Evolutionary conservation across 2,888 invertebrate genomes (phyloP).

Genomic region (Caenorhabditis imperialis): DNA sequence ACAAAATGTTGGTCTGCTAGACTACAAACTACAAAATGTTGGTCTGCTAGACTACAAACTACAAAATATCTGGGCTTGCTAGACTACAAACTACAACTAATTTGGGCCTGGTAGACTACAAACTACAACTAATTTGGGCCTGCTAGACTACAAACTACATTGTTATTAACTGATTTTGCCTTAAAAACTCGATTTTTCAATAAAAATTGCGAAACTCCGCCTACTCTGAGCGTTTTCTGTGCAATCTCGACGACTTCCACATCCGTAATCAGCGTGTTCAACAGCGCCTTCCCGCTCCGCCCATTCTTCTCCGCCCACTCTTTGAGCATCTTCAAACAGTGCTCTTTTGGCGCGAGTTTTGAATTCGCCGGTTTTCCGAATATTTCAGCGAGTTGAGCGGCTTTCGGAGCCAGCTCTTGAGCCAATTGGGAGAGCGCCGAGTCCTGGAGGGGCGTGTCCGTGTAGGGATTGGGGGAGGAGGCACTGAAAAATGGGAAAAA

Average conservation of each 20-base stretch:
- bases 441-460: conserved; percentile 23
- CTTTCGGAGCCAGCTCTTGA: conserved; percentile 18
- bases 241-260: conserved; percentile 45
- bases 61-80: no score
- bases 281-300: conserved; percentile 5
- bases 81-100: no score
- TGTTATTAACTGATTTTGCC: no score
- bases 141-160: no score
- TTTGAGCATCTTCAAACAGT: conserved; percentile 36
- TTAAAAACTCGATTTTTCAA: no score
- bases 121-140: no score
- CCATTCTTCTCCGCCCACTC: conserved; percentile 26
- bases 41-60: no score
- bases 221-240: conserved; percentile 15
- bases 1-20: no score
- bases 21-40: no score
- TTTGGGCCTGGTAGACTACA: no score
- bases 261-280: conserved; percentile 46
- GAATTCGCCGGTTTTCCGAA: conserved; percentile 13
- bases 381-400: conserved; percentile 29
- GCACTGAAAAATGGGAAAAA: conserved; percentile 16
- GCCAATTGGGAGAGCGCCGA: conserved; percentile 48
- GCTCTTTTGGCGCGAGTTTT: conserved; percentile 13
- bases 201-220: no score
- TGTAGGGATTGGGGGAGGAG: conserved; percentile 41